phyloP scores from a whole-genome alignment of 2,888 invertebrate species.

The Meloe dianella region DNA sequence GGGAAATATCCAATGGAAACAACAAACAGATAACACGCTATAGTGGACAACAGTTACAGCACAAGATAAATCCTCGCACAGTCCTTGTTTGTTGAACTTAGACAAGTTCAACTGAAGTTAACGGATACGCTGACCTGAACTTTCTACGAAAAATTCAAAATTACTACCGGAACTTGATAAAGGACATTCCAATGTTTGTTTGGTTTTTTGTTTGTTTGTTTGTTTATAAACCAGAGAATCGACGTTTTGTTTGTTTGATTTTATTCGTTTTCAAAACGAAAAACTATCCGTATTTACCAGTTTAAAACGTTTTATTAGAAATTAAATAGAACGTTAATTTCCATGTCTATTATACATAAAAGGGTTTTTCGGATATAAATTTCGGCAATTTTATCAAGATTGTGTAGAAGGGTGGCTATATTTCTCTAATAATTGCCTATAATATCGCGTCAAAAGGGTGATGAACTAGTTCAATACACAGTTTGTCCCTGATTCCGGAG shows the following conservation, averaged over 20 bases:
- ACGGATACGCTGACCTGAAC: background rate
- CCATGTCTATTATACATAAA: background rate
- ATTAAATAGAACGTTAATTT: background rate
- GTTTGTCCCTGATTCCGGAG: background rate
- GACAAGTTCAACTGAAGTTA: background rate
- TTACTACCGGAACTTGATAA: background rate
- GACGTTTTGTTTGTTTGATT: background rate
- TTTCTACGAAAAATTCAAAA: slow-evolving; percentile 1
- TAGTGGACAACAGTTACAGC: background rate
- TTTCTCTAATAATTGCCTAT: slow-evolving; percentile 2
- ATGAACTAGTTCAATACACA: background rate
- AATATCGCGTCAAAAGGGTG: background rate
- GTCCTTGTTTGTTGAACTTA: background rate
- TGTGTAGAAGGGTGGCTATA: background rate
- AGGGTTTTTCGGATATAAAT: background rate
- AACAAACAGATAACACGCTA: background rate
- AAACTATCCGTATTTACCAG: background rate
- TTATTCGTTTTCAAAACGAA: background rate
- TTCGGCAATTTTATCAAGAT: background rate
- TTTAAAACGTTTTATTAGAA: background rate
- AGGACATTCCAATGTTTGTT: background rate
- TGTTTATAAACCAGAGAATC: background rate
- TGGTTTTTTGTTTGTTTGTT: too few species aligned
- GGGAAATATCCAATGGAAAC: background rate
- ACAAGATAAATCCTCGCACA: background rate